These are phyloP conservation scores for Melipona beecheii DNA, from an alignment of 2,888 invertebrate genomes.

Conservation along the genomic window DNA sequence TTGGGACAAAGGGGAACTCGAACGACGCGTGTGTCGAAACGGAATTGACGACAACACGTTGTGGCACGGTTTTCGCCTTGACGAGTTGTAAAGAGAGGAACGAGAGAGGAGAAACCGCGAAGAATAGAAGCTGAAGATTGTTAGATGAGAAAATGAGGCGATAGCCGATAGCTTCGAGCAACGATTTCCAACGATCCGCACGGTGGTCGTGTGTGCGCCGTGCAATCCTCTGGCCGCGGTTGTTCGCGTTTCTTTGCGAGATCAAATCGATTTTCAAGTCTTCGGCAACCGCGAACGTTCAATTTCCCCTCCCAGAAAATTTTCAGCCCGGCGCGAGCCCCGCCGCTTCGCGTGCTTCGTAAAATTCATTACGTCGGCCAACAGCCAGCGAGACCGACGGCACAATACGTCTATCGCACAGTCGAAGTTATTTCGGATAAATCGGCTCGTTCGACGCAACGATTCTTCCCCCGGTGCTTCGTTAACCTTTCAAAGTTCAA, in stretches of 20 bases:
- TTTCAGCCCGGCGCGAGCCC: not conserved
- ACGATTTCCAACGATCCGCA: constrained; percentile 43
- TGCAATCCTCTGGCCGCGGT: not conserved
- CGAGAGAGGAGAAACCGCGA: constrained; percentile 18
- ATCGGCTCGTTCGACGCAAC: not conserved
- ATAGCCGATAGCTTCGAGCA: constrained; percentile 49
- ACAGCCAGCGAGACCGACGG: not conserved
- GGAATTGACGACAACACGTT: constrained; percentile 24
- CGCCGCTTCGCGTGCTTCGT: not conserved
- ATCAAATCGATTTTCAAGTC: constrained; percentile 17
- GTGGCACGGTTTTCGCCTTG: constrained; percentile 23
- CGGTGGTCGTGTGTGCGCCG: constrained; percentile 15
- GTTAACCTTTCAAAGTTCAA: not conserved
- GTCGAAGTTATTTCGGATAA: not conserved
- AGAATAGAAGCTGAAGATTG: constrained; percentile 42
- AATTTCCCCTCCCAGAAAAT: constrained; percentile 3
- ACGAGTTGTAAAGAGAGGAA: constrained; percentile 4
- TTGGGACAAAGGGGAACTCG: too few relatives aligned
- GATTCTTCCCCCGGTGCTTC: not conserved
- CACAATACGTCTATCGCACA: not conserved
- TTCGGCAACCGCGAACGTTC: not conserved
- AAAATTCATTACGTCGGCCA: constrained; percentile 2
- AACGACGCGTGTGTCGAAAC: too few relatives aligned
- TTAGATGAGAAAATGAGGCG: constrained; percentile 36
- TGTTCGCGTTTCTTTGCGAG: constrained; percentile 6